These are phyloP conservation scores for Cantharis flavilabris DNA, from an alignment of 2,888 invertebrate genomes.

Conservation along the genomic window DNA sequence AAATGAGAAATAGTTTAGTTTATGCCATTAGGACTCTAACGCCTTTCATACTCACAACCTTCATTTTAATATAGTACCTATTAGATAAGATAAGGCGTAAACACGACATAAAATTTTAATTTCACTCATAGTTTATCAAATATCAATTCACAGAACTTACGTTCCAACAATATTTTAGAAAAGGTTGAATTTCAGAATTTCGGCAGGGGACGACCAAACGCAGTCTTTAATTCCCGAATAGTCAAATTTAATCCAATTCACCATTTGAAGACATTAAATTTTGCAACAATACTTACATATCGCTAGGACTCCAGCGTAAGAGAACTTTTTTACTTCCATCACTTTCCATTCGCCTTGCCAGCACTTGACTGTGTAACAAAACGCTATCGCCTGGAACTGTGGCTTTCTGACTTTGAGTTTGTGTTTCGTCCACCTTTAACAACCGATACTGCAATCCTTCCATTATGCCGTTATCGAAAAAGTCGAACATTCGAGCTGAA, in stretches of 20 bases:
- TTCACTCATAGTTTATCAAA: not conserved
- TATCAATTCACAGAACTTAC: not conserved
- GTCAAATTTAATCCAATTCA: not conserved
- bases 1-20: conserved; percentile 39
- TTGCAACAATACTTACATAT: conserved; percentile 73
- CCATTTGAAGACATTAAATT: not conserved
- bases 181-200: not conserved
- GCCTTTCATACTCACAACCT: not conserved
- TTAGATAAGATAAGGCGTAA: not conserved
- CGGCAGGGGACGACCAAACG: not conserved
- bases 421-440: conserved; percentile 62
- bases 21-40: not conserved
- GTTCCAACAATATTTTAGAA: not conserved
- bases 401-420: conserved; percentile 67
- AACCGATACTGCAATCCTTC: conserved; percentile 86
- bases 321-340: conserved; percentile 73
- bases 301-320: conserved; percentile 77
- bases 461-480: conserved; percentile 92
- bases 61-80: not conserved
- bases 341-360: conserved; percentile 68
- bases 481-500: conserved; percentile 91
- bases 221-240: not conserved
- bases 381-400: conserved; percentile 67
- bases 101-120: not conserved
- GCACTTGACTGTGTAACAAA: conserved; percentile 70